These are phyloP conservation scores for Pogonus chalceus DNA, from an alignment of 1,140 invertebrate genomes.

Conservation along the genomic window DNA sequence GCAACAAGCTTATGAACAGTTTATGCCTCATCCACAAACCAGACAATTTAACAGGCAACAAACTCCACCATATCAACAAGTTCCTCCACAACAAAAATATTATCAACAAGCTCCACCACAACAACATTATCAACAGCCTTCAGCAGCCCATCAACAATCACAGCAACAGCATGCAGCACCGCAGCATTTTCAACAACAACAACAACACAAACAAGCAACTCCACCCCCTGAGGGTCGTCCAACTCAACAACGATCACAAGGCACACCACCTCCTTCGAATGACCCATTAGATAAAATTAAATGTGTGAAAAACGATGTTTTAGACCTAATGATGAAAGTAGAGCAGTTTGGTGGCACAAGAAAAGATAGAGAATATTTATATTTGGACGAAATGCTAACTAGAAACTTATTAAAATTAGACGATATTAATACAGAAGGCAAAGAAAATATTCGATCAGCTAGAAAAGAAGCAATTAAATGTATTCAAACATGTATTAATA, in stretches of 20 bases:
- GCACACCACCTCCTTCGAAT: constrained; percentile 40
- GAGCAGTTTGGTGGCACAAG: constrained; percentile 62
- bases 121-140: constrained; percentile 31
- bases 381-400: constrained; percentile 90
- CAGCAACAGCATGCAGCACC: constrained; percentile 26
- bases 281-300: constrained; percentile 71
- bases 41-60: constrained; percentile 11
- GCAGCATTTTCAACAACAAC: constrained; percentile 24
- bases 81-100: constrained; percentile 31
- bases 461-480: constrained; percentile 78
- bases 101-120: constrained; percentile 36
- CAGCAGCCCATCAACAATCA: constrained; percentile 32
- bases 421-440: constrained; percentile 82
- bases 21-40: not conserved
- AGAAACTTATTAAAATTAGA: constrained; percentile 84
- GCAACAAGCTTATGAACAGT: not conserved
- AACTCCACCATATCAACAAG: constrained; percentile 10
- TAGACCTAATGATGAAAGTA: constrained; percentile 65
- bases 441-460: constrained; percentile 75
- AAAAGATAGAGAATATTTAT: constrained; percentile 76
- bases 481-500: constrained; percentile 75
- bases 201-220: constrained; percentile 24
- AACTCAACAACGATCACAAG: constrained; percentile 26
- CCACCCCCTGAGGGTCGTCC: constrained; percentile 29
- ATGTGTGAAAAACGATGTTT: constrained; percentile 67